Conservation (phyloP, 2,113 vertebrate species). For the Excalfactoria chinensis region DNA sequence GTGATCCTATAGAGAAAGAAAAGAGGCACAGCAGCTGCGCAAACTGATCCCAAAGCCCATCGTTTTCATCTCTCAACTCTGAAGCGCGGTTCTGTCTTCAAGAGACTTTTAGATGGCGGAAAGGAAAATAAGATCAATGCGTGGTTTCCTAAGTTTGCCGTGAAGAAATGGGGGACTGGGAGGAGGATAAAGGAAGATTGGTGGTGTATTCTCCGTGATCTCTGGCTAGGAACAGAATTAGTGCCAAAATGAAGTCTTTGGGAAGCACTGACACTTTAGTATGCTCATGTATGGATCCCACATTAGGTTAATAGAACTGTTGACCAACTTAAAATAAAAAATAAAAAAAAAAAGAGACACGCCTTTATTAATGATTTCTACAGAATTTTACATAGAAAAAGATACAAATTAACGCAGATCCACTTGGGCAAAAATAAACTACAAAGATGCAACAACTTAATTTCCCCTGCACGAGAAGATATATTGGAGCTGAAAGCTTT, state of each 20-base stretch:
- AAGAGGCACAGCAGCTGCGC: slow-evolving; percentile 47
- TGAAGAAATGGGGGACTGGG: neutral
- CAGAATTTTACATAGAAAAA: slow-evolving; percentile 78
- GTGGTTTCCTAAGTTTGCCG: neutral
- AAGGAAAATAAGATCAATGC: neutral
- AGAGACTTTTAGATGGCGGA: neutral
- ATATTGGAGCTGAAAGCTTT: slow-evolving; percentile 83
- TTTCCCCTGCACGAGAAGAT: slow-evolving; percentile 87
- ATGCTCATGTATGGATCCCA: slow-evolving; percentile 51
- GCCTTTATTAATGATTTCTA: slow-evolving; percentile 85
- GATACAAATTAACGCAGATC: slow-evolving; percentile 79
- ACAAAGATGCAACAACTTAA: slow-evolving; percentile 83
- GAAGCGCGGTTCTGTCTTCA: slow-evolving; percentile 24
- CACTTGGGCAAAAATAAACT: slow-evolving; percentile 76
- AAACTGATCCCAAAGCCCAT: neutral
- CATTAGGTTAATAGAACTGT: slow-evolving; percentile 65
- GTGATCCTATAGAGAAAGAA: slow-evolving; percentile 44
- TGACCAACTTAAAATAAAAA: slow-evolving; percentile 73
- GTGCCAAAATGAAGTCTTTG: slow-evolving; percentile 71
- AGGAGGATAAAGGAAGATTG: slow-evolving; percentile 14
- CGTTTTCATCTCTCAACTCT: slow-evolving; percentile 1
- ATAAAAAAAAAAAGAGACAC: slow-evolving; percentile 67
- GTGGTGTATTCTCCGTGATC: slow-evolving; percentile 31
- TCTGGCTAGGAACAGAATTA: slow-evolving; percentile 65
- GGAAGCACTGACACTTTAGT: slow-evolving; percentile 63